Evolutionary conservation across 2,888 invertebrate genomes (phyloP), one percentile per base, ranked within the genome.

Genomic region (Drosophila bunnanda): DNA sequence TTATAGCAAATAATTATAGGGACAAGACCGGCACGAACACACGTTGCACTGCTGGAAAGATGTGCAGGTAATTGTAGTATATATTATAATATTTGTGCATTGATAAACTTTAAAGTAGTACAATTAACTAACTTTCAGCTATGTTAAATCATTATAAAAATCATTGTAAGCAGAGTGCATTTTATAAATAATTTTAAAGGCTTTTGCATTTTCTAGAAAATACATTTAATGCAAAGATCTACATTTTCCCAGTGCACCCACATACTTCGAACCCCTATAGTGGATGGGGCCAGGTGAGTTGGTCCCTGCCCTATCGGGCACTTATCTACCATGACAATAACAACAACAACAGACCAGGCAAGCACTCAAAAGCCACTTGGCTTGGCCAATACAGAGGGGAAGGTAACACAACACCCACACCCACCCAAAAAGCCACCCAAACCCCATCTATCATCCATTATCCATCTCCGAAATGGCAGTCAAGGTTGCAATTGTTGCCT

Each of bases 1-100:
- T 82, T 85, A 85, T 82, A 69, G 82, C 82, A 82, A 82, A 82
- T 82, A 82, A 82, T 82, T 82, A 85, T 85, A 75, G 80, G 77
- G 75, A 48, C 69, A 61, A 12, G 71, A 36, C 61, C 48, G 39
- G 64, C 65, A 55, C 17, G 25, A 32, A 32, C 56, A 44, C 44
- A 46, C n/a, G 13, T 1, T 56, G 32, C 56, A 56, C 56, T 56
- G 32, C 2, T 25, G 25, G 32, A 53, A 20, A 34, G 5, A 34
- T 34, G 15, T 34, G 34, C 13, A 13, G 13, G 32, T 25, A 25
- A n/a, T n/a, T 25, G 25, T 25, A 25, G 5, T 25, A 25, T 25
- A 25, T 4, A 25, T 25, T 9, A 30, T 30, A 1, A n/a, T n/a
- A n/a, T n/a, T n/a, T n/a, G n/a, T n/a, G n/a, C n/a, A n/a, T n/a